Conservation (phyloP, 2,113 vertebrate genomes). For the Sporophila hypoxantha region DNA sequence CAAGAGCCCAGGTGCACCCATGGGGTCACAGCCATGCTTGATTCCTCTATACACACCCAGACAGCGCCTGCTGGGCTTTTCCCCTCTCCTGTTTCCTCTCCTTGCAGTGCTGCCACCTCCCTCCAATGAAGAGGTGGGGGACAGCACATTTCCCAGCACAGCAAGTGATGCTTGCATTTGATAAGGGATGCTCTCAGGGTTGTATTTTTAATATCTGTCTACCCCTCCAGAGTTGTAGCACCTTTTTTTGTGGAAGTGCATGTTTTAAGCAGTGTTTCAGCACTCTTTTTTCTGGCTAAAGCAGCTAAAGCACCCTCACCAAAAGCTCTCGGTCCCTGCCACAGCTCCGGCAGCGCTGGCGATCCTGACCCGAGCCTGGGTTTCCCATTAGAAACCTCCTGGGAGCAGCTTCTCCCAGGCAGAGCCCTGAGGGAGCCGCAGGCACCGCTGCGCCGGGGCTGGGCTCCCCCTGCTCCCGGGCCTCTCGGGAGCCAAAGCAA, state of each 20-base stretch:
- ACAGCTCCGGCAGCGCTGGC: fast-evolving
- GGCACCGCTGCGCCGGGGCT: background rate
- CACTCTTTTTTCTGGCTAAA: background rate
- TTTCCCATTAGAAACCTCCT: background rate
- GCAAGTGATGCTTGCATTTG: background rate
- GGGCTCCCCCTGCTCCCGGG: background rate
- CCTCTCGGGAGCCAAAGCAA: background rate
- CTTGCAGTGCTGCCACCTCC: background rate
- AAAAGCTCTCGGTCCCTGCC: background rate
- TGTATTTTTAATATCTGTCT: background rate
- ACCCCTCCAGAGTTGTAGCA: background rate
- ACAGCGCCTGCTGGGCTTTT: background rate
- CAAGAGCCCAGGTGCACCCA: background rate
- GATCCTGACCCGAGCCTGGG: background rate
- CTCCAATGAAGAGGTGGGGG: background rate
- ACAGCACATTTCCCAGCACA: background rate
- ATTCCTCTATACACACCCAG: background rate
- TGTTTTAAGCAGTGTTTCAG: background rate
- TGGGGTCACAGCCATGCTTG: fast-evolving
- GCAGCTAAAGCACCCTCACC: background rate
- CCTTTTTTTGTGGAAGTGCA: background rate
- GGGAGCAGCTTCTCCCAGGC: background rate
- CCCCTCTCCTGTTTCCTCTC: background rate
- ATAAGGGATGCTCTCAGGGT: background rate
- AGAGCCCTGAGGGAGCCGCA: fast-evolving